Conservation (phyloP, 2,113 vertebrate genomes). For the Antigone vipio region DNA sequence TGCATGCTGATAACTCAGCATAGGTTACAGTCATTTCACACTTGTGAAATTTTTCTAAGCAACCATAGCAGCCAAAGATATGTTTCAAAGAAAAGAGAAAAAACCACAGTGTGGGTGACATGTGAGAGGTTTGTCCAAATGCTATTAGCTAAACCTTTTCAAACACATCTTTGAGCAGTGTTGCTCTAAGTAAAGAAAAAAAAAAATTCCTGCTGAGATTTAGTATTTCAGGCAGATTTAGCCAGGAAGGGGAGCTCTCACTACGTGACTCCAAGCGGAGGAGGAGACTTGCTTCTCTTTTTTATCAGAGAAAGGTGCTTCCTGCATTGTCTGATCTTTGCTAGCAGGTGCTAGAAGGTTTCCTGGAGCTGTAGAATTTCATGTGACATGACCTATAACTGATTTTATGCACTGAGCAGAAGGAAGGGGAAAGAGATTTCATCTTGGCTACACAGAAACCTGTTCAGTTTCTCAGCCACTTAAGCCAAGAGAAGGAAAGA, state of each 20-base stretch:
- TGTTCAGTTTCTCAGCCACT: neutral
- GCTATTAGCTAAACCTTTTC: neutral
- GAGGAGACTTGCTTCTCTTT: neutral
- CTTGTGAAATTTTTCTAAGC: constrained; percentile 6
- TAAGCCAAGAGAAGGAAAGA: neutral
- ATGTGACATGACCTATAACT: neutral
- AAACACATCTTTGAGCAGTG: neutral
- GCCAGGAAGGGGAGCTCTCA: constrained; percentile 39
- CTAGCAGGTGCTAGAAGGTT: neutral
- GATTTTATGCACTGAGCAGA: neutral
- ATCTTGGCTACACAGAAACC: neutral
- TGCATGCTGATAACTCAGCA: neutral
- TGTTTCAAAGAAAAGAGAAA: neutral
- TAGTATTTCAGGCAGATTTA: neutral
- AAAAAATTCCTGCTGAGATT: neutral
- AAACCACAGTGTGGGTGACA: neutral
- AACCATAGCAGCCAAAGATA: neutral
- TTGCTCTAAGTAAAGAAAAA: neutral
- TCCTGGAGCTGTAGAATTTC: neutral
- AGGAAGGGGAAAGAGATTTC: neutral
- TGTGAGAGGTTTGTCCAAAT: constrained; percentile 1
- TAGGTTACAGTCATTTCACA: constrained; percentile 7
- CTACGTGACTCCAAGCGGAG: neutral
- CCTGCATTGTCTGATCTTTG: neutral
- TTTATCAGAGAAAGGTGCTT: neutral